Evolutionary conservation across 2,888 invertebrate genomes (phyloP), one percentile per base, ranked within the genome.

Genomic region (Myathropa florea): DNA sequence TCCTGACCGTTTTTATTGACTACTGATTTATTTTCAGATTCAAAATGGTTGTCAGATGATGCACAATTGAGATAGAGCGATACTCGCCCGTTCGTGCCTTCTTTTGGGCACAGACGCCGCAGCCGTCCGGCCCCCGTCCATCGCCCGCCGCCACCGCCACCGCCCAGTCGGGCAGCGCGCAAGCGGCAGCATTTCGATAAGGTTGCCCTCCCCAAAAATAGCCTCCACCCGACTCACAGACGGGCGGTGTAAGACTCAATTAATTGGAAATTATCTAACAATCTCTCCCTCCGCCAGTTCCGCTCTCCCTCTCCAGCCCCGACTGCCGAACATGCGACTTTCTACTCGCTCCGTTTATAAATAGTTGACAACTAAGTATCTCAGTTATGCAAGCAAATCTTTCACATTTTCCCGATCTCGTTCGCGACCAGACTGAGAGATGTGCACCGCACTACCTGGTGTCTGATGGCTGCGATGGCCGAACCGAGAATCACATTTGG

Each of bases 211-310:
- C 75, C 78, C 79, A 10, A 83, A 86, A 86, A 86, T 83, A 86
- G 86, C 71, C 26, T 59, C 57, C 59, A n/a, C 67, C 64, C 39
- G 64, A 70, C 73, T 23, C 78, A 68, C 63, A 78, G 78, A 83
- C 86, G 65, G 67, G 77, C n/a, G 64, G 63, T 70, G 73, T 70
- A 73, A 59, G 53, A 63, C 70, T 86, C 83, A 86, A 86, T 86
- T 86, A 86, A 86, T 86, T 86, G 78, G 64, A 82, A 83, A 83
- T 79, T 78, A 86, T 86, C 67, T 83, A 86, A 86, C 70, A 64
- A 78, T 73, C 53, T 28, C 76, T 28, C 33, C 67, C 65, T 46
- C 59, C 73, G 33, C n/a, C n/a, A n/a, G n/a, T 18, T 7, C n/a
- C 18, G 2, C 53, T 24, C 28, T 28, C 18, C 39, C 18, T 10